A percentile compares a stretch with the other conserved stretches of the same genome.
Evolutionary conservation across 2,113 vertebrate genomes (phyloP).

Genomic region (Geothlypis trichas): DNA sequence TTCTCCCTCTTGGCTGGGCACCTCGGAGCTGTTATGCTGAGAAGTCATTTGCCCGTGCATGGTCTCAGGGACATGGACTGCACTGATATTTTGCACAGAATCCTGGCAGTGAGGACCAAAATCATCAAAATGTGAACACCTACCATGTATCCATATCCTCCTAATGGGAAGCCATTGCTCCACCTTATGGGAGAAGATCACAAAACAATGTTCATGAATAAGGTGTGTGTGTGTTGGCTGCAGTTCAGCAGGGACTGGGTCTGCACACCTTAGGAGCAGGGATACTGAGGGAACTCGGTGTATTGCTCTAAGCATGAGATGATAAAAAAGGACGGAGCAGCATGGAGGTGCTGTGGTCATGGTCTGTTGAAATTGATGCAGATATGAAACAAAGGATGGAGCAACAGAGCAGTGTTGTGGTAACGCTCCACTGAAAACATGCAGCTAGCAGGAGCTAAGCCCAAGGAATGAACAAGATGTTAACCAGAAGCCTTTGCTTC

Average conservation of each 20-base stretch:
- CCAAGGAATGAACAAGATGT: neutral
- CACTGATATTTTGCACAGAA: neutral
- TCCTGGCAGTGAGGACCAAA: neutral
- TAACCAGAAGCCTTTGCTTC: neutral
- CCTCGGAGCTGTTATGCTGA: neutral
- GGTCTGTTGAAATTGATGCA: rapidly evolving
- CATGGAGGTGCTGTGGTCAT: neutral
- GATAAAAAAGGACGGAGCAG: neutral
- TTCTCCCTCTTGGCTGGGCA: neutral
- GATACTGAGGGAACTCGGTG: neutral
- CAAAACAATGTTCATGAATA: neutral
- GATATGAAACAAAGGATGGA: neutral
- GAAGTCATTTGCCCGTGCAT: neutral
- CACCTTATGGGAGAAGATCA: neutral
- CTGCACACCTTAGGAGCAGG: neutral
- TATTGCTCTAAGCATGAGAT: neutral
- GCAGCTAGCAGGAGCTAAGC: neutral
- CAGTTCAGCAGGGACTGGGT: neutral
- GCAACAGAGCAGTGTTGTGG: neutral
- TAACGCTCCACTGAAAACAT: neutral
- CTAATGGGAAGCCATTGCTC: neutral
- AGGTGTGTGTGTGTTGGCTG: neutral
- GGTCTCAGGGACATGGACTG: rapidly evolving
- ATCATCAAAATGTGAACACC: neutral
- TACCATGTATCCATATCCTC: neutral